Percentiles rank a stretch among this genome's conserved stretches.
These are phyloP conservation scores for Catharus ustulatus DNA, from an alignment of 2,797 vertebrate genomes.

Conservation along the genomic window DNA sequence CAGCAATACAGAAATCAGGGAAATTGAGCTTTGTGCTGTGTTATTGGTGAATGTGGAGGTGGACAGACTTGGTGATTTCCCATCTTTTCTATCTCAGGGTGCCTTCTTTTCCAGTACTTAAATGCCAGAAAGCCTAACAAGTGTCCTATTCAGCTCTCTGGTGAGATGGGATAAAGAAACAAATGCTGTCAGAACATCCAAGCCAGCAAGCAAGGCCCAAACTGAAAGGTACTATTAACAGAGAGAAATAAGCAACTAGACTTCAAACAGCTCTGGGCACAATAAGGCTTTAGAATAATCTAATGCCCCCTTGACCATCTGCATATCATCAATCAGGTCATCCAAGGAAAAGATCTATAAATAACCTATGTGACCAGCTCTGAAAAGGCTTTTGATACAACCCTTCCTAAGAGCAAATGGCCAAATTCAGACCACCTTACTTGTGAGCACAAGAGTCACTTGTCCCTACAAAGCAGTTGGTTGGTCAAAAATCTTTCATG, in stretches of 20 bases:
- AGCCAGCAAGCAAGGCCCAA: conserved; percentile 14
- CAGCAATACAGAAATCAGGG: neutral
- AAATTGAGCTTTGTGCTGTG: neutral
- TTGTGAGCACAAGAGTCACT: conserved; percentile 31
- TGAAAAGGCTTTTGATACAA: conserved; percentile 65
- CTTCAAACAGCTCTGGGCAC: conserved; percentile 62
- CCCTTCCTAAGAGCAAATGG: neutral
- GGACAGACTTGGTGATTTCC: neutral
- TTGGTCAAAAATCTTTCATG: conserved; percentile 14
- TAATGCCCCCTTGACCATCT: conserved; percentile 61
- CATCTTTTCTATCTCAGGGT: neutral
- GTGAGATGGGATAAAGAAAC: conserved; percentile 47
- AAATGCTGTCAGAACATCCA: conserved; percentile 46
- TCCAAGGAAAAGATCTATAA: conserved; percentile 68
- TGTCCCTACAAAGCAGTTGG: neutral
- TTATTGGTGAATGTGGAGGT: neutral
- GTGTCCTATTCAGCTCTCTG: conserved; percentile 38
- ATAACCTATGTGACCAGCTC: conserved; percentile 42
- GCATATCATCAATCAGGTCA: conserved; percentile 66
- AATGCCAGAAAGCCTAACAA: conserved; percentile 35
- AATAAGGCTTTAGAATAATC: conserved; percentile 58
- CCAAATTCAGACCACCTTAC: conserved; percentile 39
- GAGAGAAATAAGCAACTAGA: conserved; percentile 58
- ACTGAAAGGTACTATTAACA: conserved; percentile 67
- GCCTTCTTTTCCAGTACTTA: neutral